Evolutionary conservation across 2,797 vertebrate genomes (phyloP).

Genomic region (Hydrocynus forskahlii): DNA sequence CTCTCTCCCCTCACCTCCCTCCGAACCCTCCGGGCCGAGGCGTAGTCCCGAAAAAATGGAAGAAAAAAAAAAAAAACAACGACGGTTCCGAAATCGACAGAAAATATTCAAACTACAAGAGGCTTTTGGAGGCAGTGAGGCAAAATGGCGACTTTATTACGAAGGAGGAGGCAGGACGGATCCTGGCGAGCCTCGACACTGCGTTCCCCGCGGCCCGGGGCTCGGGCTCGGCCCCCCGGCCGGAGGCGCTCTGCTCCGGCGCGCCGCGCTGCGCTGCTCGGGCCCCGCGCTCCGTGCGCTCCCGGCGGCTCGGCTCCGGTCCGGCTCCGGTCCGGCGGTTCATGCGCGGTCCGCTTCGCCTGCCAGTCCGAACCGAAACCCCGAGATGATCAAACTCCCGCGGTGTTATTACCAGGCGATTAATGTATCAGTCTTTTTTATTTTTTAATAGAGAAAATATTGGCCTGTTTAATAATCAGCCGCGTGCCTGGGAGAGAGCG

Average conservation of each 20-base stretch:
- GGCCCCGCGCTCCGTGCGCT: conserved; percentile 45
- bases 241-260: conserved; percentile 59
- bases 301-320: conserved; percentile 69
- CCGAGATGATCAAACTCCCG: conserved; percentile 83
- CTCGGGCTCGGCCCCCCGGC: not conserved
- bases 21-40: conserved; percentile 55
- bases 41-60: conserved; percentile 62
- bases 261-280: no score
- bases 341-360: conserved; percentile 83
- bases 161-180: conserved; percentile 78
- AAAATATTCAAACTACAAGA: conserved; percentile 77
- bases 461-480: conserved; percentile 66
- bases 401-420: conserved; percentile 72
- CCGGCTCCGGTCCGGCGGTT: conserved; percentile 79
- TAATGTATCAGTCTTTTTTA: conserved; percentile 20
- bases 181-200: no score
- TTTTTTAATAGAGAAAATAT: conserved; percentile 68
- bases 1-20: conserved; percentile 54
- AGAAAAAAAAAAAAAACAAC: conserved; percentile 35
- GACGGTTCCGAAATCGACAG: conserved; percentile 64
- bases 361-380: conserved; percentile 78
- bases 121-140: conserved; percentile 86
- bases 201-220: no score
- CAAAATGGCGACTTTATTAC: conserved; percentile 98
- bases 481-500: conserved; percentile 60